A percentile compares a stretch with the other conserved stretches of the same genome.
phyloP scores from a whole-genome alignment of 2,888 invertebrate genomes.

The Monoplex corrugatus region DNA sequence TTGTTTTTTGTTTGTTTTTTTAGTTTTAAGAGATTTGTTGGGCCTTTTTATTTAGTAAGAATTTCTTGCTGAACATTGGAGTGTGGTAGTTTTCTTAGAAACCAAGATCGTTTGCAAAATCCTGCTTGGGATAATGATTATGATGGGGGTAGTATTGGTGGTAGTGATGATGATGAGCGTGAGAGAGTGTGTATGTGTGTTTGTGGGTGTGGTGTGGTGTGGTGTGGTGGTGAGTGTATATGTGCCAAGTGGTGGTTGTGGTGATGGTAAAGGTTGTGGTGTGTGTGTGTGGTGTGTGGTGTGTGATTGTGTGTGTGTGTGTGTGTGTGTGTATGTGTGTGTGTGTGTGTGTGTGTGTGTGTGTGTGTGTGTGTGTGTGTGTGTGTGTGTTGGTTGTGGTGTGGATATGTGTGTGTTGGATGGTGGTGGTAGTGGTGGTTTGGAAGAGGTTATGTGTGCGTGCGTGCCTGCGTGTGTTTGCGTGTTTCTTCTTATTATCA shows the following conservation, averaged over 20 bases:
- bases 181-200: too few relatives aligned
- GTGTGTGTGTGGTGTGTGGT: background rate
- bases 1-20: too few relatives aligned
- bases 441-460: background rate
- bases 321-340: background rate
- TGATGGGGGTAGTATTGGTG: too few relatives aligned
- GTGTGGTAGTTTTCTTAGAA: too few relatives aligned
- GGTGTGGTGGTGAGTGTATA: background rate
- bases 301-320: background rate
- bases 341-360: background rate
- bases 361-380: slow-evolving; percentile 13
- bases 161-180: too few relatives aligned
- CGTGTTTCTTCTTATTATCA: background rate
- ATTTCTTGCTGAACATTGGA: too few relatives aligned
- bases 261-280: too few relatives aligned
- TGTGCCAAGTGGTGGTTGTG: background rate
- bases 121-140: too few relatives aligned
- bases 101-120: too few relatives aligned
- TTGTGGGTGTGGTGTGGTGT: too few relatives aligned
- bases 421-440: background rate
- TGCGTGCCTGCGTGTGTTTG: background rate
- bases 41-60: too few relatives aligned
- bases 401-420: background rate
- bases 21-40: too few relatives aligned
- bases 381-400: background rate